These are phyloP conservation scores for Protaetia brevitarsis DNA, from an alignment of 1,140 invertebrate species.

Conservation along the genomic window DNA sequence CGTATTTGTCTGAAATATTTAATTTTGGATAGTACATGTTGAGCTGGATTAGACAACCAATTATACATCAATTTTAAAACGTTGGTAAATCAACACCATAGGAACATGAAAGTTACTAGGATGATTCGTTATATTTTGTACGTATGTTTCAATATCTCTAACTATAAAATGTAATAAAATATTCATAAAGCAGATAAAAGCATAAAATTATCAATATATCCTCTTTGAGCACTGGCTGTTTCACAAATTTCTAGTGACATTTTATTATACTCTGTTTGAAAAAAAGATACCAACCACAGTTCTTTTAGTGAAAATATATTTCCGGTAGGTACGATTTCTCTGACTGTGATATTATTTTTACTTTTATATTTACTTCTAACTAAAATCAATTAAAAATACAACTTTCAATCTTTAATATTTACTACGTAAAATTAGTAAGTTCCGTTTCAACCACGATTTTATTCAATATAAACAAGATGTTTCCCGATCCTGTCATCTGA, in stretches of 20 bases:
- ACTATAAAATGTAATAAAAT: too few relatives aligned
- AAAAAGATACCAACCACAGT: background rate
- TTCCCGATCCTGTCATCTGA: background rate
- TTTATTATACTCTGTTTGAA: background rate
- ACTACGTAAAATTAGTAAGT: background rate
- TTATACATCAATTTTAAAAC: too few relatives aligned
- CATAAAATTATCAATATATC: background rate
- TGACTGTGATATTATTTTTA: background rate
- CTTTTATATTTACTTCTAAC: background rate
- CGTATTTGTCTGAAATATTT: too few relatives aligned
- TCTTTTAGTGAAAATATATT: conserved; percentile 11
- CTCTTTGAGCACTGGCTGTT: background rate
- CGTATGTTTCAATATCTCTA: too few relatives aligned
- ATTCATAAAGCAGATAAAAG: too few relatives aligned
- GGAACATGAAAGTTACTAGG: too few relatives aligned
- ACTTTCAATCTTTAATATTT: background rate
- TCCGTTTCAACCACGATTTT: background rate
- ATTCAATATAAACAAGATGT: background rate
- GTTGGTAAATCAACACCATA: too few relatives aligned
- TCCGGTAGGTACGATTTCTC: conserved; percentile 4
- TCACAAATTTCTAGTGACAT: background rate
- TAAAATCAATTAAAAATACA: background rate
- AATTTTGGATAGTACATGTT: too few relatives aligned
- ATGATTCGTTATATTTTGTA: too few relatives aligned
- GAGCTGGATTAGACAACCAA: too few relatives aligned